A percentile compares a stretch with the other conserved stretches of the same genome.
Conservation (phyloP, 2,797 vertebrate genomes). For the Anas flavirostris region DNA sequence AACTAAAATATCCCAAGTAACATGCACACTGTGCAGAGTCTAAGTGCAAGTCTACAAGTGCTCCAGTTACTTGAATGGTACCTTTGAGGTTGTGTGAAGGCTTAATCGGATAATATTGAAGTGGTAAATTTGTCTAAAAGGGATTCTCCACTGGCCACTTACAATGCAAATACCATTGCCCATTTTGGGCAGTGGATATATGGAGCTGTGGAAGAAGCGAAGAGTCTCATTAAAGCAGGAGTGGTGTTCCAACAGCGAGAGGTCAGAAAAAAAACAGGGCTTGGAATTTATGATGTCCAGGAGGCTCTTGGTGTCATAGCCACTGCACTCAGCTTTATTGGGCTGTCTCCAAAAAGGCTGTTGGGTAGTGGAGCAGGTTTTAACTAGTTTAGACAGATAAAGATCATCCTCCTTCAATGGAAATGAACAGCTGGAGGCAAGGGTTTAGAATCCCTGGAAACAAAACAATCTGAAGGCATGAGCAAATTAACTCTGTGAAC, state of each 20-base stretch:
- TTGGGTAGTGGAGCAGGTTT: conserved; percentile 66
- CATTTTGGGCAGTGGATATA: neutral
- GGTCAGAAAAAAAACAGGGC: conserved; percentile 33
- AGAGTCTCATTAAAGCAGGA: conserved; percentile 43
- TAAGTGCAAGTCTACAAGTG: neutral
- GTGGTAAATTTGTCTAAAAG: neutral
- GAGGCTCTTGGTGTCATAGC: conserved; percentile 58
- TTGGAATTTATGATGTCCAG: conserved; percentile 68
- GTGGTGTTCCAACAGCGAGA: conserved; percentile 2
- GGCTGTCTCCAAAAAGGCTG: conserved; percentile 57
- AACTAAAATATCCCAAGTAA: neutral
- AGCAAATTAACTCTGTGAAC: conserved; percentile 67
- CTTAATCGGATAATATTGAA: neutral
- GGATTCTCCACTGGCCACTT: neutral
- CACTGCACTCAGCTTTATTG: conserved; percentile 49
- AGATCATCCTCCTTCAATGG: conserved; percentile 77
- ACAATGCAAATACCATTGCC: neutral
- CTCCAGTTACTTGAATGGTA: neutral
- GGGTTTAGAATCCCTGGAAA: conserved; percentile 70
- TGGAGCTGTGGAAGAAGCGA: conserved; percentile 39
- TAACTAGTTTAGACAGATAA: conserved; percentile 75
- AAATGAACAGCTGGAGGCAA: conserved; percentile 79
- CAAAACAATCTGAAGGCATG: conserved; percentile 59
- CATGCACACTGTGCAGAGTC: neutral
- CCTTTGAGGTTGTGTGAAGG: neutral